A percentile compares a stretch with the other conserved stretches of the same genome.
Evolutionary conservation across 2,113 vertebrate species (phyloP).

Genomic region (Anarrhichthys ocellatus): DNA sequence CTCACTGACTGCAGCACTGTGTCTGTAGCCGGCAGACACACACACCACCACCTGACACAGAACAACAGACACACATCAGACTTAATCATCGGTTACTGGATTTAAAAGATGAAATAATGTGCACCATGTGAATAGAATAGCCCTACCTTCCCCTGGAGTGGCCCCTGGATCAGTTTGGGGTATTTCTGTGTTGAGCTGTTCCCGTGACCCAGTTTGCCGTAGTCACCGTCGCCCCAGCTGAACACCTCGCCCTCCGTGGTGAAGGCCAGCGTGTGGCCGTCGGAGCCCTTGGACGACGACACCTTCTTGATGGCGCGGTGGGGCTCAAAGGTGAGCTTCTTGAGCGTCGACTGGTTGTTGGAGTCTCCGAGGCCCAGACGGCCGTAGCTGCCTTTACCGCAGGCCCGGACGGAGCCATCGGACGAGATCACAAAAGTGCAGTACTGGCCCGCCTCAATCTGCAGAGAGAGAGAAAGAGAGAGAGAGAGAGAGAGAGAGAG

Average conservation of each 20-base stretch:
- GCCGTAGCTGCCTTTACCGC: constrained; percentile 87
- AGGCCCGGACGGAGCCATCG: constrained; percentile 85
- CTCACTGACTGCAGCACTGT: constrained; percentile 86
- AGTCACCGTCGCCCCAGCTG: constrained; percentile 88
- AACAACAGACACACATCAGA: no score
- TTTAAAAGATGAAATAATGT: background rate
- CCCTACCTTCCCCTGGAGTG: constrained; percentile 85
- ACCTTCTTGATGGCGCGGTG: constrained; percentile 83
- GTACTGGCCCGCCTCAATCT: constrained; percentile 89
- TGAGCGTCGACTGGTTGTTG: constrained; percentile 86
- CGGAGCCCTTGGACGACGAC: constrained; percentile 87
- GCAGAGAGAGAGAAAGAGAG: no score
- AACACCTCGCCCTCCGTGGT: constrained; percentile 87
- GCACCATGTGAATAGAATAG: background rate
- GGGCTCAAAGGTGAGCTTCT: constrained; percentile 82
- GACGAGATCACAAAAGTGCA: constrained; percentile 86
- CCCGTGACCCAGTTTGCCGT: constrained; percentile 87
- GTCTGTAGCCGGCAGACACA: constrained; percentile 88
- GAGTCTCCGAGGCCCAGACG: constrained; percentile 87
- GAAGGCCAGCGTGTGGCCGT: constrained; percentile 87
- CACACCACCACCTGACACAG: constrained; percentile 84
- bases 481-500: no score
- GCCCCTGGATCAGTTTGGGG: constrained; percentile 87
- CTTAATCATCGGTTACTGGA: background rate
- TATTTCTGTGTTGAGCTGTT: constrained; percentile 89